Conservation (phyloP, 2,797 vertebrate genomes). For the Eulemur mongoz region DNA sequence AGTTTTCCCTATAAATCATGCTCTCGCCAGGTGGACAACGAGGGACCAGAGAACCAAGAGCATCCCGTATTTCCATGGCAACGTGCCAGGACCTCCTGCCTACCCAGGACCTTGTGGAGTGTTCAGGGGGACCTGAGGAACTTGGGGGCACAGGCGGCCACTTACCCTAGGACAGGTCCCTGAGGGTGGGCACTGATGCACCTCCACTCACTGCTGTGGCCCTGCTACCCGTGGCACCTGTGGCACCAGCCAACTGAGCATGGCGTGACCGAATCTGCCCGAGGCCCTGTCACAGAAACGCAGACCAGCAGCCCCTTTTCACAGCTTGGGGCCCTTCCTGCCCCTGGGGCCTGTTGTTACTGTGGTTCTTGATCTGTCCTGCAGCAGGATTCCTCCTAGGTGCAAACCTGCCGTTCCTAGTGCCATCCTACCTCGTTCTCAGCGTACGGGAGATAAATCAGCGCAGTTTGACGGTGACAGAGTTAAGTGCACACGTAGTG, state of each 20-base stretch:
- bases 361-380: not conserved
- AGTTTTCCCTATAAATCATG: fast-evolving
- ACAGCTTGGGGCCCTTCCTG: not conserved
- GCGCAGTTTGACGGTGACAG: no score
- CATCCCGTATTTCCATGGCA: fast-evolving
- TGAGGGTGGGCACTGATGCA: no score
- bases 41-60: fast-evolving
- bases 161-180: fast-evolving
- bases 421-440: not conserved
- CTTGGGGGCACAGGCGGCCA: not conserved
- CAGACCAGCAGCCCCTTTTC: not conserved
- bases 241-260: not conserved
- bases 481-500: not conserved
- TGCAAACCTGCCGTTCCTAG: not conserved
- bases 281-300: not conserved
- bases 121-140: not conserved
- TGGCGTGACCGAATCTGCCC: fast-evolving
- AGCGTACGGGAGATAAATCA: not conserved
- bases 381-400: not conserved
- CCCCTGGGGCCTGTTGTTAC: fast-evolving
- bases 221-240: fast-evolving
- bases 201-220: fast-evolving
- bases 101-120: fast-evolving
- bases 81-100: fast-evolving
- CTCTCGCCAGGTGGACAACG: fast-evolving